These are phyloP conservation scores for Rhinopomastus cyanomelas DNA, from an alignment of 2,113 vertebrate genomes.

Conservation along the genomic window DNA sequence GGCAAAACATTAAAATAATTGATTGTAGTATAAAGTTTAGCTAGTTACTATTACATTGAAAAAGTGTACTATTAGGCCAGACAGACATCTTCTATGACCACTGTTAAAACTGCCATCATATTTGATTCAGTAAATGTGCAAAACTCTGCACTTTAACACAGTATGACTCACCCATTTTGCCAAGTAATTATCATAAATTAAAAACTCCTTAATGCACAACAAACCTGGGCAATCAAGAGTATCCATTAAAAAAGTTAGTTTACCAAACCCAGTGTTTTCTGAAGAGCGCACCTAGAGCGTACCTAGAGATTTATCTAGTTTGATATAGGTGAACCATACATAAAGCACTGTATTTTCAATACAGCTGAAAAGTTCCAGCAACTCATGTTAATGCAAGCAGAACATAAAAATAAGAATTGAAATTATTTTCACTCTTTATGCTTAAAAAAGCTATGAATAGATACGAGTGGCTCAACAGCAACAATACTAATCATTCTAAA, in stretches of 20 bases:
- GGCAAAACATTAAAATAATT: neutral
- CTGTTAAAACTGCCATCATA: neutral
- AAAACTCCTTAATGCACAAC: rapidly evolving
- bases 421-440: neutral
- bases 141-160: neutral
- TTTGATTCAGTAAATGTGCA: neutral
- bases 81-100: neutral
- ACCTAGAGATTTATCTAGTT: neutral
- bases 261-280: neutral
- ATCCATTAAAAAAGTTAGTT: neutral
- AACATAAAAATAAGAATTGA: neutral
- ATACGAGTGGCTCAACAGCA: neutral
- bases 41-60: neutral
- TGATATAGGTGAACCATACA: neutral
- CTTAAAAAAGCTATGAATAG: neutral
- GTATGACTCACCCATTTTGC: neutral
- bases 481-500: too few species aligned
- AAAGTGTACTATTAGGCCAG: neutral
- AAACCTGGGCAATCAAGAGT: neutral
- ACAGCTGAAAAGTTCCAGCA: neutral
- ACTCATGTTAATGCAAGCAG: neutral
- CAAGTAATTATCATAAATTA: neutral
- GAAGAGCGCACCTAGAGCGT: neutral
- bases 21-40: neutral
- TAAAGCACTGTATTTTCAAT: neutral